These are phyloP conservation scores for Plecturocebus donacophilus DNA, from an alignment of 2,113 vertebrate species.

Conservation along the genomic window DNA sequence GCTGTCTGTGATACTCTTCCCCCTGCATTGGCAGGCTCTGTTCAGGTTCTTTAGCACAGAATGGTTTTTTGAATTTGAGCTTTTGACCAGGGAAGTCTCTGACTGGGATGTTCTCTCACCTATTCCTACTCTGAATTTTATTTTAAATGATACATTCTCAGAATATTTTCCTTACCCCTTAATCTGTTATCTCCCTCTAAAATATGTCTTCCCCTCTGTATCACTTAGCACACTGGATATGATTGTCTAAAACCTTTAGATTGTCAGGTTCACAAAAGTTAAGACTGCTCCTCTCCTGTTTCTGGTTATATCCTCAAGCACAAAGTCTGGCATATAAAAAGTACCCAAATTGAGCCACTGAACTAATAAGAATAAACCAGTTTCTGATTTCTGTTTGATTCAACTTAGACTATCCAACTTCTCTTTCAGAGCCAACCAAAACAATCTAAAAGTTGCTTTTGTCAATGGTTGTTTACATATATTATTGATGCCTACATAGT, in stretches of 20 bases:
- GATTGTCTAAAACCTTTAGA: background rate
- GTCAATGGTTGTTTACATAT: background rate
- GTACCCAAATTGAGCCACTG: background rate
- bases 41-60: background rate
- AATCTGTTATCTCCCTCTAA: background rate
- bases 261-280: background rate
- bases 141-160: background rate
- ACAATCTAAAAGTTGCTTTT: background rate
- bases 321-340: background rate
- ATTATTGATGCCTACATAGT: background rate
- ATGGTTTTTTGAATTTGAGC: background rate
- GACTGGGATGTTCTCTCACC: background rate
- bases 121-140: background rate
- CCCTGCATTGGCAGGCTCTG: background rate
- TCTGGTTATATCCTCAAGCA: background rate
- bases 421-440: background rate
- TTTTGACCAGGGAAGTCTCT: background rate
- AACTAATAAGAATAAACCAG: background rate
- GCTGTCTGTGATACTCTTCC: background rate
- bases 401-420: background rate
- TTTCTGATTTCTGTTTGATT: background rate
- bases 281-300: background rate
- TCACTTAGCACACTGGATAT: background rate
- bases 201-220: background rate
- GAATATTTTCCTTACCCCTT: background rate